Evolutionary conservation across 2,888 invertebrate genomes (phyloP), one percentile per base, ranked within the genome.

Genomic region (Clepsis dumicolana): DNA sequence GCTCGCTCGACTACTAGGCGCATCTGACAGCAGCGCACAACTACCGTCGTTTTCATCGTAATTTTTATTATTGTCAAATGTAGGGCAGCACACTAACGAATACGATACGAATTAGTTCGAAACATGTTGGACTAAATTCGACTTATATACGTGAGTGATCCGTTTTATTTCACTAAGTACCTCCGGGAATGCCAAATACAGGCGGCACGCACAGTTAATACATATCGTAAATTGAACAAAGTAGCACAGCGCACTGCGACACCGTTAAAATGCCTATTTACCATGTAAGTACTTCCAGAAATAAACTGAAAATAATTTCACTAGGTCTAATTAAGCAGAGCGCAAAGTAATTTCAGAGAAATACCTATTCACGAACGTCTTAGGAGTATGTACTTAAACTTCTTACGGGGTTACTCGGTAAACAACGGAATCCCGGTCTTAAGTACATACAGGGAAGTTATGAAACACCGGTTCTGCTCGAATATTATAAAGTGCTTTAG

Each of bases 361-460:
- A 48, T 48, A n/a, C n/a, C n/a, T n/a, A 48, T 56, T 61, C 35
- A 24, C 61, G 27, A 66, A 48, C 66, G 61, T 54, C 61, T 44
- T n/a, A 48, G 27, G n/a, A 61, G 61, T 66, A 56, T 48, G 54
- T 66, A 66, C 66, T 61, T 66, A 32, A 66, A 66, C 44, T 62
- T 66, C 53, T 62, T 66, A 62, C 35, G 18, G 25, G 48, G 65
- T 44, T 60, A 35, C 38, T 66, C 48, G 48, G 66, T 62, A 66
- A 66, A 62, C 66, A 62, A 66, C 54, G 61, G 54, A 32, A 27
- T 27, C 54, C 41, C 29, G 29, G 35, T 12, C 35, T 21, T 18
- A 5, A 56, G 32, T 32, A 56, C 24, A 32, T 25, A 10, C 18
- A 12, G 4, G n/a, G 41, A 48, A 48, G 57, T 57, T 62, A 25